Evolutionary conservation across 2,113 vertebrate genomes (phyloP).

Genomic region (Pristiophorus japonicus): DNA sequence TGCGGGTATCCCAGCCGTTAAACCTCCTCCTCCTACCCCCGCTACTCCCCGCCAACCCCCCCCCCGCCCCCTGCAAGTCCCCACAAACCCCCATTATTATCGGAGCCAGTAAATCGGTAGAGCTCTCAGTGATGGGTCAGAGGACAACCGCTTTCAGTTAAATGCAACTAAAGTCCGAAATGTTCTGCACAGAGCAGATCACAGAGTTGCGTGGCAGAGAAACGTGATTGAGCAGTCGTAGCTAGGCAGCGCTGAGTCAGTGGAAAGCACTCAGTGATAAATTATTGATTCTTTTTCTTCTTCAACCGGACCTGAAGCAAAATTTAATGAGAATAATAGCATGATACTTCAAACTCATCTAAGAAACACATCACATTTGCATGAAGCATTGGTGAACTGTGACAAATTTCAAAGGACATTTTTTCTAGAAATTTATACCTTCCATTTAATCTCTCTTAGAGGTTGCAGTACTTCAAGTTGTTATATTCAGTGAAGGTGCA

Average conservation of each 20-base stretch:
- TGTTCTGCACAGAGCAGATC: too few species aligned
- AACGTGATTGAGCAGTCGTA: neutral
- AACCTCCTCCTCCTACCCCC: too few species aligned
- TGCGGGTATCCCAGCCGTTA: too few species aligned
- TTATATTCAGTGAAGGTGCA: constrained; percentile 8
- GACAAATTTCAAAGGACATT: neutral
- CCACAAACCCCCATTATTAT: too few species aligned
- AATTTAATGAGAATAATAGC: neutral
- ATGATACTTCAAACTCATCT: neutral
- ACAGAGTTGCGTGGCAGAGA: neutral
- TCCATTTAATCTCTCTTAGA: constrained; percentile 8
- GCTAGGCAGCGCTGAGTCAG: neutral
- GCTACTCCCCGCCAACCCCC: too few species aligned
- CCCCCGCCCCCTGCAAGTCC: too few species aligned
- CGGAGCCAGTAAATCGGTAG: neutral
- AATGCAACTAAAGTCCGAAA: neutral
- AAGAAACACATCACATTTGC: neutral
- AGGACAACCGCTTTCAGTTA: neutral
- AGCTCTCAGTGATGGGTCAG: neutral
- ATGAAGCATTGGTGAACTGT: neutral
- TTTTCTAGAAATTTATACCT: constrained; percentile 3
- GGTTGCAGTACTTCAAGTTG: neutral
- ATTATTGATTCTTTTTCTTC: neutral
- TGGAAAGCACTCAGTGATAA: neutral
- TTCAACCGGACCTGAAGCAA: neutral